Conservation (phyloP, 2,888 invertebrate genomes). For the Macaria notata region DNA sequence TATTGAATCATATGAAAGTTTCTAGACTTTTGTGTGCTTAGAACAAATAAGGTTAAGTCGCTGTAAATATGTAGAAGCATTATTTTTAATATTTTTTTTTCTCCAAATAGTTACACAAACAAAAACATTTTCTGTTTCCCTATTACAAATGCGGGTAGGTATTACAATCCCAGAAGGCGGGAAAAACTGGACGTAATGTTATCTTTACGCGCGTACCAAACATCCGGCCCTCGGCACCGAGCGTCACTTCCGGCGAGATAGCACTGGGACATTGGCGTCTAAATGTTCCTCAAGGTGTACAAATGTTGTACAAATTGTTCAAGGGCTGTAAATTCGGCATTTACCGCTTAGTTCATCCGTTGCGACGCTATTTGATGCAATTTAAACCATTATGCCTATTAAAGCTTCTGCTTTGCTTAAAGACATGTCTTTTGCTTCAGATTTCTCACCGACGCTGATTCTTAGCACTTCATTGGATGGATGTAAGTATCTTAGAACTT, state of each 20-base stretch:
- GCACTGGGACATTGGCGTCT: conserved; percentile 21
- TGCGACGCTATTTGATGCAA: conserved; percentile 4
- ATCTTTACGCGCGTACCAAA: conserved; percentile 46
- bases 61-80: too few species aligned
- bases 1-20: too few species aligned
- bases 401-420: conserved; percentile 20
- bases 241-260: conserved; percentile 31
- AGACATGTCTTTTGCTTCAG: conserved; percentile 40
- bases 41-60: too few species aligned
- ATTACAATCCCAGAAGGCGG: conserved; percentile 30
- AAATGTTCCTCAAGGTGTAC: conserved; percentile 1
- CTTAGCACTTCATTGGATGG: conserved; percentile 43
- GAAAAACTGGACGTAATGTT: conserved; percentile 40
- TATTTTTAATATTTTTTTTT: too few species aligned
- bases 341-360: conserved; percentile 7
- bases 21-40: too few species aligned
- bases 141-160: conserved; percentile 12
- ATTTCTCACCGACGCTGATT: conserved; percentile 36
- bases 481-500: conserved; percentile 39
- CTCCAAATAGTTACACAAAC: too few species aligned
- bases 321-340: conserved; percentile 8
- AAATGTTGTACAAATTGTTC: conserved; percentile 8
- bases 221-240: conserved; percentile 44
- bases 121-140: conserved; percentile 4
- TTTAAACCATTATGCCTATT: neutral